Conservation (phyloP, 1,140 invertebrate genomes). For the Apis florea region DNA sequence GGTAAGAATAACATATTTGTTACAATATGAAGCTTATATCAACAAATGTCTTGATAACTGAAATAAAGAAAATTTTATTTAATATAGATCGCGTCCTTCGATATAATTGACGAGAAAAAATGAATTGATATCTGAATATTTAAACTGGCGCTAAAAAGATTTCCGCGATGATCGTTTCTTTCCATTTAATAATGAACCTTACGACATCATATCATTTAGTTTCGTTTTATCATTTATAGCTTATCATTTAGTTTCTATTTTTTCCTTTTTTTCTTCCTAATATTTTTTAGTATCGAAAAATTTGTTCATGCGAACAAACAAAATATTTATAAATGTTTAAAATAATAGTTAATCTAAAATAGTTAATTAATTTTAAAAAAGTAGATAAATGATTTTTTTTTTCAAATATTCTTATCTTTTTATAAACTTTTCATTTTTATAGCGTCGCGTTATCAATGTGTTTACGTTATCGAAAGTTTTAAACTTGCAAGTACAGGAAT, state of each 20-base stretch:
- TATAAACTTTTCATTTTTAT: background rate
- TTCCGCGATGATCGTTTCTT: background rate
- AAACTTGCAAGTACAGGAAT: slow-evolving; percentile 14
- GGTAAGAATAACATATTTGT: slow-evolving; percentile 17
- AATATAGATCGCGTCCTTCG: slow-evolving; percentile 31
- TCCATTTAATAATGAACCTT: background rate
- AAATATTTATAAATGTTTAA: background rate
- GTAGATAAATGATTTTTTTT: slow-evolving; percentile 11
- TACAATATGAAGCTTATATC: background rate
- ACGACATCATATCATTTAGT: background rate
- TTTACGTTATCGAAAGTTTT: slow-evolving; percentile 21
- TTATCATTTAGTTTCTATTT: background rate
- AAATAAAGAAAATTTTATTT: background rate
- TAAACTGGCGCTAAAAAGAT: background rate
- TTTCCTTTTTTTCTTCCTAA: background rate
- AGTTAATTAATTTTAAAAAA: too few species aligned
- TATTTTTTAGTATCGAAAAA: background rate
- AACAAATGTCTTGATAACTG: slow-evolving; percentile 29
- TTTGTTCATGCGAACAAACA: background rate
- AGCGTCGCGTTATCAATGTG: background rate
- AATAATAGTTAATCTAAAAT: too few species aligned
- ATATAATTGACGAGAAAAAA: background rate
- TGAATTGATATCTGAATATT: background rate
- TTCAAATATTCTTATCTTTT: slow-evolving; percentile 9
- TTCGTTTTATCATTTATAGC: too few species aligned